phyloP scores from a whole-genome alignment of 2,888 invertebrate species.

The Epinotia bilunana region DNA sequence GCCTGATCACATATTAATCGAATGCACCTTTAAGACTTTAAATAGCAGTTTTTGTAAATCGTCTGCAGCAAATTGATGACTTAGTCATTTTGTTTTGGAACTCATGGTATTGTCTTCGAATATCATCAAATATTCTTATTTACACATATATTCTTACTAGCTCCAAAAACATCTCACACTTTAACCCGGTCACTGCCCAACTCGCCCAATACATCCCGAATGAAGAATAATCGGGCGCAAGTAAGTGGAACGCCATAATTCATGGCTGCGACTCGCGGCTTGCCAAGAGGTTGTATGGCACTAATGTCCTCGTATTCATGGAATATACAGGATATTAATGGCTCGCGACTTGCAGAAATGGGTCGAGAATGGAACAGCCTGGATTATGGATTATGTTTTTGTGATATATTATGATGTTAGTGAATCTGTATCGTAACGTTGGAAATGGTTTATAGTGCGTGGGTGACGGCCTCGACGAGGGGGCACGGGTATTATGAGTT shows the following conservation, averaged over 20 bases:
- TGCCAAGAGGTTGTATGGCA: slow-evolving; percentile 44
- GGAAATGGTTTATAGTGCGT: not conserved
- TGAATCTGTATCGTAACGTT: slow-evolving; percentile 4
- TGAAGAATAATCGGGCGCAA: slow-evolving; percentile 41
- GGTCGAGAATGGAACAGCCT: slow-evolving; percentile 23
- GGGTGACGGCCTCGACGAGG: too few relatives aligned
- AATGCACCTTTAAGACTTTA: too few relatives aligned
- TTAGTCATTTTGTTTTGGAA: too few relatives aligned
- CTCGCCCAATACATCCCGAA: slow-evolving; percentile 39
- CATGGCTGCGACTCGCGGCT: slow-evolving; percentile 33
- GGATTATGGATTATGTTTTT: slow-evolving; percentile 33
- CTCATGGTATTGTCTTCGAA: too few relatives aligned
- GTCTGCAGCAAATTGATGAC: too few relatives aligned
- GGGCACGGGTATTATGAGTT: too few relatives aligned
- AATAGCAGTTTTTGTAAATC: too few relatives aligned
- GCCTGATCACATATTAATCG: too few relatives aligned
- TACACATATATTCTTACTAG: not conserved
- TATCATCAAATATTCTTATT: too few relatives aligned
- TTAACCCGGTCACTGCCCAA: slow-evolving; percentile 32
- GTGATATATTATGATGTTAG: slow-evolving; percentile 17
- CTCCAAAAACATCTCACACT: slow-evolving; percentile 6
- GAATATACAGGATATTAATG: slow-evolving; percentile 44
- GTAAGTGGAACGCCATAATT: slow-evolving; percentile 39
- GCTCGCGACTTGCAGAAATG: slow-evolving; percentile 27
- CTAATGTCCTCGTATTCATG: slow-evolving; percentile 42